Percentiles rank a stretch among this genome's conserved stretches.
Evolutionary conservation across 2,113 vertebrate species (phyloP).

Genomic region (Ailurus styani): DNA sequence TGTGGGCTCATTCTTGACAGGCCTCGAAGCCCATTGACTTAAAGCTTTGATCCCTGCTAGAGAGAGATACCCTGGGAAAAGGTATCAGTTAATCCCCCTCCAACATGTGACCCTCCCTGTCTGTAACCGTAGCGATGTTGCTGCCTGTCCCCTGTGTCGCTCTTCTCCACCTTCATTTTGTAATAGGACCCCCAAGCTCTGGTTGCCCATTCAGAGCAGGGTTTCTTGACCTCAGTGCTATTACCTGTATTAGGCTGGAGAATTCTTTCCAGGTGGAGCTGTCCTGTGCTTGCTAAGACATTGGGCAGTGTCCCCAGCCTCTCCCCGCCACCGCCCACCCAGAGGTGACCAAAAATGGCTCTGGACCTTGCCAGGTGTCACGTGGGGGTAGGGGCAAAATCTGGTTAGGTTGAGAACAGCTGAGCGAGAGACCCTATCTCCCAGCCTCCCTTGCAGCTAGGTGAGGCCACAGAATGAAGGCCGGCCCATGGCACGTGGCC

Average conservation of each 20-base stretch:
- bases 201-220: neutral
- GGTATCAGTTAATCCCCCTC: neutral
- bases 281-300: neutral
- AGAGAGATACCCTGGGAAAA: conserved; percentile 44
- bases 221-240: neutral
- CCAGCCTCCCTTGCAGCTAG: conserved; percentile 27
- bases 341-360: neutral
- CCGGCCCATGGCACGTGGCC: neutral
- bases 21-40: conserved; percentile 1
- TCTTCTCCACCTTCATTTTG: neutral
- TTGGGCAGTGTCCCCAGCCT: neutral
- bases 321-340: neutral
- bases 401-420: neutral
- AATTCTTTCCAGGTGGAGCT: neutral
- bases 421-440: neutral
- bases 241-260: neutral
- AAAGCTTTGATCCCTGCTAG: conserved; percentile 59
- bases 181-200: neutral
- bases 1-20: conserved; percentile 41
- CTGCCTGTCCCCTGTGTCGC: too few relatives aligned
- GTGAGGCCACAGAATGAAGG: neutral
- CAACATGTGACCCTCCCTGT: neutral
- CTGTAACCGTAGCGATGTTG: neutral
- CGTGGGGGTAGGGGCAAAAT: neutral
- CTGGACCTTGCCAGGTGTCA: neutral